Evolutionary conservation across 2,113 vertebrate genomes (phyloP), one percentile per base, ranked within the genome.

Genomic region (Melanostigma gelatinosum): DNA sequence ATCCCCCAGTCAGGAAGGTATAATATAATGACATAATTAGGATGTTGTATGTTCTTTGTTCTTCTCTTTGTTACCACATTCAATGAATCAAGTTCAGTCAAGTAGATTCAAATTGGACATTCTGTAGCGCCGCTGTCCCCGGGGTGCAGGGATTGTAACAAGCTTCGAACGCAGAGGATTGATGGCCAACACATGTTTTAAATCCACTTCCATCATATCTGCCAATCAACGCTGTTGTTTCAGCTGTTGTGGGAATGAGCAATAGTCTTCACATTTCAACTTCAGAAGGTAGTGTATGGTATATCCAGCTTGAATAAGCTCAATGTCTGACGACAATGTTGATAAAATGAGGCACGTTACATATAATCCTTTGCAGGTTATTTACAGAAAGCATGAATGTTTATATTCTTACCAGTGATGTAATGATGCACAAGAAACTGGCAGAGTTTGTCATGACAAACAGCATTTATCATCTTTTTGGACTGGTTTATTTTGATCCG

Each of bases 191-290:
- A 83, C 84, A 48, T 89, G 80, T 88, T 92, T 89, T 52, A 74
- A 84, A 86, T 85, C 80, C 61, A 42, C 75, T 80, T 67, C 54
- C 75, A 70, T 83, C 77, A 55, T 60, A 87, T 79, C 73, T 89
- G 88, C 76, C 88, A 87, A 72, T 90, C 86, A 85, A 8, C 10
- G 7, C 70, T 90, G 89, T 92, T 90, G 70, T 78, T 82, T 87
- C 89, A 92, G 89, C 85, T 87, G 92, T 60, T 81, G 72, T 73
- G 44, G 44, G 63, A 69, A 60, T 12, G 62, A 74, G 69, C 3
- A 10, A 68, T 44, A 80, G 50, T 27, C 52, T 70, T 78, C 50
- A 55, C 34, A 32, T 58, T 74, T 67, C 58, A 52, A 20, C 82
- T 68, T 78, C 55, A 72, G 36, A 13, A 60, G 63, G 67, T 27